Evolutionary conservation across 2,888 invertebrate species (phyloP), one percentile per base, ranked within the genome.

Genomic region (Pycnomerus fuliginosus): DNA sequence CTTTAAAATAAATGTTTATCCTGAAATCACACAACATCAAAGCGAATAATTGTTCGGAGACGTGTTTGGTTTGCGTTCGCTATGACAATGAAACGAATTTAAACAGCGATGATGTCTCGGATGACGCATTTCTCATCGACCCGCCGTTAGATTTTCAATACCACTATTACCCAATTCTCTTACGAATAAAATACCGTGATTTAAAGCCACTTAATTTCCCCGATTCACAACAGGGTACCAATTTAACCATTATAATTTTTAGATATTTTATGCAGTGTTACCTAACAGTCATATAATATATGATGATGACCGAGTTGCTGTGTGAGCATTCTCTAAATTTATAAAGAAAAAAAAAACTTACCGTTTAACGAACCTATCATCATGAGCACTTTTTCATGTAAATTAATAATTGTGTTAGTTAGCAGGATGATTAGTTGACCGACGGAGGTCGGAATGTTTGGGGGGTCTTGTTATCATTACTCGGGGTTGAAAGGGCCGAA

Each of bases 1-100:
- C 61, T 67, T 64, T 61, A 60, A 58, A 64, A 67, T 60, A 64
- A 68, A 68, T 65, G 62, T 68, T 68, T 66, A 61, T 63, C 60
- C 54, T 59, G 51, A 62, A 65, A 35, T 25, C 39, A 31, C 23
- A 23, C 33, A 27, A 37, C 38, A 38, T 43, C 43, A 33, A 38
- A 33, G 38, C 31, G 40, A 35, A 41, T 40, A 23, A 38, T 39
- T 44, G 39, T 43, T 30, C 15, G 30, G 20, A 40, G 33, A 10
- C 25, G 40, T 33, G 24, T 32, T 20, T 20, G 20, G 20, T 20
- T 20, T 20, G 20, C 20, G 20, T 20, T 4, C 20, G 20, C 20
- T 20, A 20, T 5, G 28, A 2, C 28, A 28, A 28, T 12, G 10
- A n/a, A n/a, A n/a, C n/a, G n/a, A n/a, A n/a, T n/a, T n/a, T n/a